Conservation (phyloP, 2,113 vertebrate genomes). For the Oceanites oceanicus region DNA sequence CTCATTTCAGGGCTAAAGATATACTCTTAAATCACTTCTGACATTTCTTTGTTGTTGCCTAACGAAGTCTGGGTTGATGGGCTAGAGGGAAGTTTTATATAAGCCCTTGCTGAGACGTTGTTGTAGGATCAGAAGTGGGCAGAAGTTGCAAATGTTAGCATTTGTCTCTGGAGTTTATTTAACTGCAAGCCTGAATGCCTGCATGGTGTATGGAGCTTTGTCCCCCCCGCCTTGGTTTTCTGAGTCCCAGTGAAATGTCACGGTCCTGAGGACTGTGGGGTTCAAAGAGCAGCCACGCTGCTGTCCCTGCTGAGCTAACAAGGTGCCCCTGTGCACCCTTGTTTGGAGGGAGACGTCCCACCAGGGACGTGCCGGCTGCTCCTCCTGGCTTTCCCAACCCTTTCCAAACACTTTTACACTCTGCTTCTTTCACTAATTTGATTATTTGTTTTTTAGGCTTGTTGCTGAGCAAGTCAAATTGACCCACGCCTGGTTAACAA, state of each 20-base stretch:
- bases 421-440: slow-evolving; percentile 51
- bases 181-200: neutral
- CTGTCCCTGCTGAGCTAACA: neutral
- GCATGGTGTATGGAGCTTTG: neutral
- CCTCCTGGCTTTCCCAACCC: neutral
- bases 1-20: neutral
- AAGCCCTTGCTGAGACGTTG: neutral
- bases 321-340: neutral
- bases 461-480: slow-evolving; percentile 27
- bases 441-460: slow-evolving; percentile 49
- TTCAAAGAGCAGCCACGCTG: neutral
- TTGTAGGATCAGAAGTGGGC: neutral
- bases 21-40: slow-evolving; percentile 4
- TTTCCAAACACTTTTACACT: slow-evolving; percentile 42
- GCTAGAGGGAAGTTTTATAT: neutral
- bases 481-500: slow-evolving; percentile 27
- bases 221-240: neutral
- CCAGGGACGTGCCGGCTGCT: neutral
- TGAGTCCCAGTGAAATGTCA: slow-evolving; percentile 27
- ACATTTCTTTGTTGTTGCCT: slow-evolving; percentile 33
- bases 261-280: fast-evolving
- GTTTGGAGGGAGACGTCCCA: neutral
- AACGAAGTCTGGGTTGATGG: neutral
- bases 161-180: slow-evolving; percentile 8
- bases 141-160: neutral